Evolutionary conservation across 2,797 vertebrate species (phyloP).

Genomic region (Enteromius anoplus): DNA sequence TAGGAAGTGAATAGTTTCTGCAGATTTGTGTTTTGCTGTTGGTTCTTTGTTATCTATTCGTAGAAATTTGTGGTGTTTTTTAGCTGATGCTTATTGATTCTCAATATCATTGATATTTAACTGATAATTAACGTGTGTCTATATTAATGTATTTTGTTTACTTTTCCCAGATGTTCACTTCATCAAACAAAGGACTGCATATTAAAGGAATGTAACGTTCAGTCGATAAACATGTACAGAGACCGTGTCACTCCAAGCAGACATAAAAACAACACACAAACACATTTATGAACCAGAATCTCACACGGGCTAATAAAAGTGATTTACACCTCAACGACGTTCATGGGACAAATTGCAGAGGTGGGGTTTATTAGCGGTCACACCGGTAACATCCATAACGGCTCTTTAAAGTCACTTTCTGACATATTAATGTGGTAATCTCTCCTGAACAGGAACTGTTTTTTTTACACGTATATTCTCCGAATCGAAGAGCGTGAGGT

Average conservation of each 20-base stretch:
- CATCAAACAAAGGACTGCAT: neutral
- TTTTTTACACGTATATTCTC: slow-evolving; percentile 26
- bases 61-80: neutral
- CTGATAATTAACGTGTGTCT: neutral
- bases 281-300: slow-evolving; percentile 41
- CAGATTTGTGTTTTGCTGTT: neutral
- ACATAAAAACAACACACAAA: slow-evolving; percentile 38
- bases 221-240: neutral
- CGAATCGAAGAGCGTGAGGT: slow-evolving; percentile 26
- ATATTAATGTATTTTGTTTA: neutral
- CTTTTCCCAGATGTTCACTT: neutral
- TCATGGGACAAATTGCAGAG: slow-evolving; percentile 67
- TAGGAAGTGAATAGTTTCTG: neutral
- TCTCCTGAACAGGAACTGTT: slow-evolving; percentile 46
- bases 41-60: neutral
- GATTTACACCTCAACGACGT: slow-evolving; percentile 57
- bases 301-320: slow-evolving; percentile 38
- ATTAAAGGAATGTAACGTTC: neutral
- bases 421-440: slow-evolving; percentile 68
- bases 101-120: neutral
- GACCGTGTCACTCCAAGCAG: neutral
- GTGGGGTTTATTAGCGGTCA: slow-evolving; percentile 68
- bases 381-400: slow-evolving; percentile 63
- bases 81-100: neutral
- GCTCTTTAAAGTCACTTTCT: slow-evolving; percentile 63